Base-by-base conservation (phyloP, 2,797 vertebrate genomes). In the Loriculus beryllinus region DNA sequence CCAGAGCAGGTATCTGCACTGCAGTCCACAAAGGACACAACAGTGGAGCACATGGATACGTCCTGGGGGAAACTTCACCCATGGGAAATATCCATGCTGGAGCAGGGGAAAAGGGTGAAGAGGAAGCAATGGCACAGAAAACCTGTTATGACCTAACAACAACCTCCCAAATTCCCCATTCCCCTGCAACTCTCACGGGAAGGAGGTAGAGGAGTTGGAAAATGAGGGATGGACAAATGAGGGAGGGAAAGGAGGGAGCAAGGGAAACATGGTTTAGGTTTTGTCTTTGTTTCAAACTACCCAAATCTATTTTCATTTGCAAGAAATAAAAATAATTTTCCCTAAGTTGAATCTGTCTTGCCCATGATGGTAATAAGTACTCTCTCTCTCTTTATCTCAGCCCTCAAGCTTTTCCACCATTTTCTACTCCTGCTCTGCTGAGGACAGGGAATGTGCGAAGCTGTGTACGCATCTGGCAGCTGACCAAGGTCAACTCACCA, bases 141-240 rank as follows among this genome's bases (percentile, higher is more conserved):
- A 82, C 5, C 5, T 60, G 3, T 1, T 56, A 10, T 21, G 57
- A 29, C 4, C 6, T 75, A 23, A 51, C 7, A 11, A 37, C 12
- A 59, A 3, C 0, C 2, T 5, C 26, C 7, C 5, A 11, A 42
- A 29, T 39, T 56, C 3, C 7, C 3, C 6, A 42, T 26, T 2
- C 4, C 6, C 13, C 12, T 48, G 4, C 6, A 31, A 5, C 1
- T 2, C 22, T 64, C 3, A 37, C 37, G 11, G 5, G 16, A 47
- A 48, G 13, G 9, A 29, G 1, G 4, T 22, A 54, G 13, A 74
- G 26, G 22, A 25, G 10, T 9, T 90, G 37, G 26, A 31, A 84
- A 71, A 43, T 42, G 14, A 59, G 14, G 9, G 13, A 20, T 14
- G 10, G 21, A 71, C 42, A n/a, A n/a, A n/a, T n/a, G n/a, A n/a